Evolutionary conservation across 2,888 invertebrate genomes (phyloP), one percentile per base, ranked within the genome.

Genomic region (Clepsis dumicolana): DNA sequence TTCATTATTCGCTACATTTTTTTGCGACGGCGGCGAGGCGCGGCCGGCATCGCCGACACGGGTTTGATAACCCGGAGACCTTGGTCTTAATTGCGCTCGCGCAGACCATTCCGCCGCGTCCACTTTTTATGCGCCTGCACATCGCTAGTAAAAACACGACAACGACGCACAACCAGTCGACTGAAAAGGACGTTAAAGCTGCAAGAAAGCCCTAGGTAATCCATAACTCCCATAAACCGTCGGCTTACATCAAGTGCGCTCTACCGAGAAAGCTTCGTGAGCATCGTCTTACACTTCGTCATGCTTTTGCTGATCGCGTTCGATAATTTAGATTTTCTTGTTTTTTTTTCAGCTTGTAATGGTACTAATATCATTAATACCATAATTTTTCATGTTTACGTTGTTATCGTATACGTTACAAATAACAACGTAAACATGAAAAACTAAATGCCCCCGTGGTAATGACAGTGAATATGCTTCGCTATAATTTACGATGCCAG

Each of bases 41-140:
- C 89, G 87, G 88, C 86, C 77, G 81, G 82, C 86, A 80, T 79
- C 88, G 84, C 85, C 88, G 89, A 83, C 90, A 85, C 88, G 93
- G 85, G 93, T 93, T 93, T 93, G 93, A 93, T 93, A 93, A 93
- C 93, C 93, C 86, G 93, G 83, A 92, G 93, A 93, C 93, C 93
- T 93, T 93, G 93, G 92, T 92, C 93, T 93, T 93, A 93, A 93
- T 93, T 93, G 93, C 92, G 91, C 88, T 88, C 87, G 89, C 88
- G 89, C 89, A 86, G 90, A 88, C 91, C 90, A 91, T 89, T 93
- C 90, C 86, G 85, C 86, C 86, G 86, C 81, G 91, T 86, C 92
- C 88, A 89, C 91, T 93, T 93, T 93, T 93, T 93, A 92, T 93
- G 87, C 87, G 90, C 91, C 88, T 92, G 93, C 93, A 90, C 89